Conservation (phyloP, 1,140 invertebrate genomes). For the Neocloeon triangulifer region DNA sequence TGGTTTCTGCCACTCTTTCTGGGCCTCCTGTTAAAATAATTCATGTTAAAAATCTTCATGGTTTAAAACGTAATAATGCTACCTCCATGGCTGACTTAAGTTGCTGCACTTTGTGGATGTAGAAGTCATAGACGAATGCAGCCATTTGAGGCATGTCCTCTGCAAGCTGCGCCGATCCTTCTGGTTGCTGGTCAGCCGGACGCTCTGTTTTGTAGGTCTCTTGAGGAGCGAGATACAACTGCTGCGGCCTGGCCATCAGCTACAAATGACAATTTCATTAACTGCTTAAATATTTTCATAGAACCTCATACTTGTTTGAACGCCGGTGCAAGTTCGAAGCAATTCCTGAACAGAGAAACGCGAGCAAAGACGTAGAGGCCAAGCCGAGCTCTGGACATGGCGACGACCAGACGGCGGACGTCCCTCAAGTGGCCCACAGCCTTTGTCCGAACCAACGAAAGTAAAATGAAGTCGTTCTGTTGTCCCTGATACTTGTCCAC, state of each 20-base stretch:
- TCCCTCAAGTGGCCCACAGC: conserved; percentile 93
- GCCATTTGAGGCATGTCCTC: conserved; percentile 85
- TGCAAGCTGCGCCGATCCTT: conserved; percentile 26
- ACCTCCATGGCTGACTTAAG: conserved; percentile 29
- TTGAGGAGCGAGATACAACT: conserved; percentile 48
- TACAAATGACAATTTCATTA: conserved; percentile 14
- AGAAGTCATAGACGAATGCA: conserved; percentile 77
- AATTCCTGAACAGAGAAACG: conserved; percentile 81
- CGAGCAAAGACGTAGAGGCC: conserved; percentile 93
- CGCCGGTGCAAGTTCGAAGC: conserved; percentile 85
- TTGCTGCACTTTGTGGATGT: conserved; percentile 47
- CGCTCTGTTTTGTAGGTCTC: conserved; percentile 57
- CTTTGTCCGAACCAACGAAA: conserved; percentile 87
- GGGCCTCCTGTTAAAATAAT: conserved; percentile 16
- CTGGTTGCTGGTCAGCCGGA: conserved; percentile 12
- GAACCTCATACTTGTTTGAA: conserved; percentile 55
- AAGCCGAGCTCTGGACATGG: conserved; percentile 91
- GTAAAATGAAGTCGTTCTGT: conserved; percentile 94
- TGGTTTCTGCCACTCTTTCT: conserved; percentile 24
- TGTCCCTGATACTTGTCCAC: conserved; percentile 99
- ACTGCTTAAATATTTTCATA: conserved; percentile 17
- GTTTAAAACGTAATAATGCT: background rate
- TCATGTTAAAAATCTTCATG: background rate
- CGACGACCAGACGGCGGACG: conserved; percentile 87
- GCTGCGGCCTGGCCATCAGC: conserved; percentile 40